Base-by-base conservation (phyloP, 2,888 invertebrate species). In the Drosophila nigritarsus region DNA sequence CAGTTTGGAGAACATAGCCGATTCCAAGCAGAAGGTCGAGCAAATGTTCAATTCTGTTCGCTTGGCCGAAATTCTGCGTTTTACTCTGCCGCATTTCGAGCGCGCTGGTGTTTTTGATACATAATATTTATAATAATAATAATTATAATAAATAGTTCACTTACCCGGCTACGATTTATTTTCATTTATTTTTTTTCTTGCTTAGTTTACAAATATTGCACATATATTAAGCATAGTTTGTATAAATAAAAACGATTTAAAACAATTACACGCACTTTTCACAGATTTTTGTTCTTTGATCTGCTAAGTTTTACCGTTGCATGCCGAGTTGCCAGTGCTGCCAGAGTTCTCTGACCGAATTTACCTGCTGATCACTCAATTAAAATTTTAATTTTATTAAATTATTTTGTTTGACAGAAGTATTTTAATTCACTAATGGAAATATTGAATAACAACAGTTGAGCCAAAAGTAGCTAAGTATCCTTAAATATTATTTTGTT, bases 71-170 rank as follows among this genome's bases (percentile, higher is more conserved):
- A 88, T 87, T 0, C 68, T 92, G 65, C 83, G 80, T 48, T 91
- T 84, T 53, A 88, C 90, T 2, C 61, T 93, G 54, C 85, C 80
- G 38, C 74, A 89, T 53, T 92, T 92, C n/a, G 87, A 93, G 55
- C 78, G 87, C 1, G 73, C 91, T 6, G 91, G 92, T 6, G 82
- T 92, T 3, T 68, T 91, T 30, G n/a, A 38, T 13, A 11, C 11
- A 20, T 45, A 45, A 24, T 8, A 20, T 9, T 13, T 13, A 32
- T 30, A 30, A 6, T 15, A 11, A 30, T 13, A 53, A 58, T 20
- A 32, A n/a, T 13, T 0, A 40, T 15, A 7, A 18, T 11, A 15
- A 29, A 8, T 15, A 15, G 9, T 15, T 24, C 29, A 65, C 75
- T 71, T 45, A 78, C 79, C 79, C 48, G 59, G 3, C 24, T 11